Conservation (phyloP, 2,113 vertebrate species). For the Tragelaphus imberbis region DNA sequence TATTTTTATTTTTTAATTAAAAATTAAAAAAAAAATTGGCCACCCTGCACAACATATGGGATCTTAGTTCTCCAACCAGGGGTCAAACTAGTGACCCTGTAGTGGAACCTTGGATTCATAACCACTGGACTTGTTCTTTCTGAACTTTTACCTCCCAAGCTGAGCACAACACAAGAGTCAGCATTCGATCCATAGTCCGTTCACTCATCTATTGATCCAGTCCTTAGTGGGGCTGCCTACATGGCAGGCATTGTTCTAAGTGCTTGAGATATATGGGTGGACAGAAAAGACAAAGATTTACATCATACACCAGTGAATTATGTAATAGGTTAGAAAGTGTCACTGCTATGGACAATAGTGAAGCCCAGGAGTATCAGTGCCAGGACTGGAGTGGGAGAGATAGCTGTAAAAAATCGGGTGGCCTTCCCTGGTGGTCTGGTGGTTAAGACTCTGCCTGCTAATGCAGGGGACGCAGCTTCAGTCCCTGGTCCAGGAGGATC, state of each 20-base stretch:
- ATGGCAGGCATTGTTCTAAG: background rate
- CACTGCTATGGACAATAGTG: background rate
- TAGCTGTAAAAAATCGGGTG: background rate
- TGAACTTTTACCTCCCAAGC: background rate
- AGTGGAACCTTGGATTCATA: background rate
- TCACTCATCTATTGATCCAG: fast-evolving
- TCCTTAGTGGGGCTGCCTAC: fast-evolving
- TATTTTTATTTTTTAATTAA: background rate
- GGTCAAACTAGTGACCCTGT: background rate
- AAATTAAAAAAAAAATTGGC: background rate
- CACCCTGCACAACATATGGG: background rate
- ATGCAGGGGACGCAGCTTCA: background rate
- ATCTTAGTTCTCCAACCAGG: background rate
- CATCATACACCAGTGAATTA: fast-evolving
- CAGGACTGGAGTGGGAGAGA: background rate
- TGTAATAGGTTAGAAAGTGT: background rate
- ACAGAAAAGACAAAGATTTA: background rate
- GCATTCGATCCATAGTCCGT: fast-evolving
- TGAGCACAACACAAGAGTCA: fast-evolving
- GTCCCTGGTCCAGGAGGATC: background rate
- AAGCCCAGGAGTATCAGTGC: background rate
- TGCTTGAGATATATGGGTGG: fast-evolving
- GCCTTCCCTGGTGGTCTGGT: background rate
- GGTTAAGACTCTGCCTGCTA: background rate
- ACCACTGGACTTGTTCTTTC: background rate